These are phyloP conservation scores for Mayetiola destructor DNA, from an alignment of 2,888 invertebrate genomes.

Conservation along the genomic window DNA sequence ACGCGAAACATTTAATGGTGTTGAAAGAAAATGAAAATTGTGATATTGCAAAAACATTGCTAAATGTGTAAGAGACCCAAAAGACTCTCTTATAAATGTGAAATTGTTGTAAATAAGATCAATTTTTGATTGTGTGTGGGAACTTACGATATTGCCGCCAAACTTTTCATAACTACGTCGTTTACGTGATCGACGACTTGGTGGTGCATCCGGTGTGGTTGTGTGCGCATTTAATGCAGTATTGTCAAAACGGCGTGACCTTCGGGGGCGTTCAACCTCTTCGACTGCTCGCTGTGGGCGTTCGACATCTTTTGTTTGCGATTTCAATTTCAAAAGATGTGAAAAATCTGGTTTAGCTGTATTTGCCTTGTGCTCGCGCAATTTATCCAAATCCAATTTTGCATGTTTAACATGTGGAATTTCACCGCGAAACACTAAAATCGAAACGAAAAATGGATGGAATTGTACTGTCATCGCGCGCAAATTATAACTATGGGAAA, in stretches of 20 bases:
- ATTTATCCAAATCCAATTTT: conserved; percentile 40
- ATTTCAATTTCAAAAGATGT: conserved; percentile 29
- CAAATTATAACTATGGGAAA: no score
- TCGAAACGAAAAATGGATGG: no score
- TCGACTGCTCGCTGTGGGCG: conserved; percentile 28
- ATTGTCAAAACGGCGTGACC: conserved; percentile 29
- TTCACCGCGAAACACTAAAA: conserved; percentile 83
- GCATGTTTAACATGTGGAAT: conserved; percentile 69
- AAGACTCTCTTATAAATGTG: no score
- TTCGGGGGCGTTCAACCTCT: conserved; percentile 31
- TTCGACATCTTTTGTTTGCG: conserved; percentile 32
- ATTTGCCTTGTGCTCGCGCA: conserved; percentile 19
- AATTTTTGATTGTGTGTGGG: background rate
- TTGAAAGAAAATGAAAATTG: background rate
- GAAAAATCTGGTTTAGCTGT: conserved; percentile 26
- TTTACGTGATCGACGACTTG: conserved; percentile 40
- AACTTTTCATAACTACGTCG: conserved; percentile 47
- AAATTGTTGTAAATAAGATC: background rate
- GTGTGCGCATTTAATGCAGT: conserved; percentile 15
- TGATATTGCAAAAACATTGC: background rate
- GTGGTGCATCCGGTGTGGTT: conserved; percentile 34
- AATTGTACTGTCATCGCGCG: no score
- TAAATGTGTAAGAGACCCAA: background rate
- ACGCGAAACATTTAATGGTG: background rate
- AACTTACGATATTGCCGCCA: conserved; percentile 45